These are phyloP conservation scores for Chalcis sispes DNA, from an alignment of 2,888 invertebrate genomes.

Conservation along the genomic window DNA sequence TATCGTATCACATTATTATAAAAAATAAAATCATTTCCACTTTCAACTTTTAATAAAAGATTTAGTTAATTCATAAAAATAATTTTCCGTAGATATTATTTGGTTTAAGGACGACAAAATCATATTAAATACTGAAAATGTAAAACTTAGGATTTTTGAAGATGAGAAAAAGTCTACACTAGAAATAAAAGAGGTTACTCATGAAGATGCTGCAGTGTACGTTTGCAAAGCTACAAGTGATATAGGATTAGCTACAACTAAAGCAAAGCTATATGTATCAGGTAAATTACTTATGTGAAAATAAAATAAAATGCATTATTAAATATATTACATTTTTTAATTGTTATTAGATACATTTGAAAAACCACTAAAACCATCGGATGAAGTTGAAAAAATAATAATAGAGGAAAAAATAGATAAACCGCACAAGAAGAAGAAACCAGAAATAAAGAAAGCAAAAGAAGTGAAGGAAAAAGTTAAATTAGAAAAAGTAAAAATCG, in stretches of 20 bases:
- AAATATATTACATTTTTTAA: neutral
- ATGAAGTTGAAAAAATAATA: slow-evolving; percentile 73
- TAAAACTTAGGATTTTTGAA: slow-evolving; percentile 84
- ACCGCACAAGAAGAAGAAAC: slow-evolving; percentile 68
- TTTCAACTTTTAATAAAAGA: too few relatives aligned
- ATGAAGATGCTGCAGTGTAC: slow-evolving; percentile 85
- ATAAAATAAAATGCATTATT: neutral
- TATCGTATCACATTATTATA: neutral
- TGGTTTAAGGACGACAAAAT: slow-evolving; percentile 92
- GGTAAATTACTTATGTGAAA: slow-evolving; percentile 67
- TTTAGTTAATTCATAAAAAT: too few relatives aligned
- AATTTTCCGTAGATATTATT: slow-evolving; percentile 83
- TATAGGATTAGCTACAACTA: slow-evolving; percentile 87
- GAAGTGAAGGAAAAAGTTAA: slow-evolving; percentile 76
- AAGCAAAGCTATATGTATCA: slow-evolving; percentile 85
- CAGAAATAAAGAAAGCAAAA: slow-evolving; percentile 76
- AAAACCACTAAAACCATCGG: slow-evolving; percentile 8
- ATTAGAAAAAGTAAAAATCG: slow-evolving; percentile 77
- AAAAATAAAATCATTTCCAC: slow-evolving; percentile 1
- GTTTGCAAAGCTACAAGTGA: slow-evolving; percentile 91
- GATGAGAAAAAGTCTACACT: slow-evolving; percentile 81
- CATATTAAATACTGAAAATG: slow-evolving; percentile 84
- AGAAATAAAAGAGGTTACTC: slow-evolving; percentile 81
- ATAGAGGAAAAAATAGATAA: slow-evolving; percentile 62
- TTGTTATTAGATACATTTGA: slow-evolving; percentile 23